Evolutionary conservation across 2,113 vertebrate genomes (phyloP), one percentile per base, ranked within the genome.

Genomic region (Egretta garzetta): DNA sequence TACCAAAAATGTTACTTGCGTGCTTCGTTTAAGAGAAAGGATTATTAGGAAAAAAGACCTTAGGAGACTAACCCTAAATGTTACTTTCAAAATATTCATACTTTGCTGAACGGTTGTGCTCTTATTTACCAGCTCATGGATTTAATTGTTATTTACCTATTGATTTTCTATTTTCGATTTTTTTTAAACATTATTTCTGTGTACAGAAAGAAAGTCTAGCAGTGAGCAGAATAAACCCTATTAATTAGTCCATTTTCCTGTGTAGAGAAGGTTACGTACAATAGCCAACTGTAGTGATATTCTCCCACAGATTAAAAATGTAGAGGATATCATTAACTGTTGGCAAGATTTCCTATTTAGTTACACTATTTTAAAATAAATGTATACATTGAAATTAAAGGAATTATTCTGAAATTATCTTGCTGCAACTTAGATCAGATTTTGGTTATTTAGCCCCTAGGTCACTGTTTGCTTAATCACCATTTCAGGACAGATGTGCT

Each of bases 181-280:
- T 30, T 93, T 96, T 97, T 94, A 45, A 32, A 39, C 32, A 14
- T 50, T 72, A 56, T 79, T 35, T 5, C 39, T 33, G 18, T 32
- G 24, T 62, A 27, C 37, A 91, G 80, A 80, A 94, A 76, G 63
- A 56, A 97, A 87, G 75, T 89, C 63, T 90, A 80, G 72, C 64
- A 81, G 74, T 73, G 81, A 94, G 77, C 68, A 27, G 9, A 96
- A 96, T 93, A 85, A 96, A 95, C 80, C 13, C 1, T 92, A 94
- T 74, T 97, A 71, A 95, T 96, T 93, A 97, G 71, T 84, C 33
- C 53, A 56, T 95, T 94, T 95, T 84, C 71, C 93, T 94, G 49
- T 82, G 86, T 88, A 87, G 77, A 85, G 77, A 72, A 94, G 62
- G 60, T 95, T 97, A 80, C 43, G 32, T 91, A 77, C 79, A 95